phyloP scores from a whole-genome alignment of 2,113 vertebrate species.

The Varanus salvator region DNA sequence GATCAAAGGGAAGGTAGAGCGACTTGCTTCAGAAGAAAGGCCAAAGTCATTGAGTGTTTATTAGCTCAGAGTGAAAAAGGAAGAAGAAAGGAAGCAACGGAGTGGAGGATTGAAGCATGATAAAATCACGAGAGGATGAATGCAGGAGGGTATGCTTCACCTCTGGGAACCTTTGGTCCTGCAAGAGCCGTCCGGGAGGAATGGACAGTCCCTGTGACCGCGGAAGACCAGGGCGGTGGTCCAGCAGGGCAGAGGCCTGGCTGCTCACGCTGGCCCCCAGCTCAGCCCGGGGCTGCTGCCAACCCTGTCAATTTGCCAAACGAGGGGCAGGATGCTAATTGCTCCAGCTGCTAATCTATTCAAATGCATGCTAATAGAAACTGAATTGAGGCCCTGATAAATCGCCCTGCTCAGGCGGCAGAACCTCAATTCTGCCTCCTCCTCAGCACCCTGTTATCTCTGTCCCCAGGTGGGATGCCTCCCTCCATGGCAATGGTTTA shows the following conservation, averaged over 20 bases:
- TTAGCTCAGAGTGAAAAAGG: background rate
- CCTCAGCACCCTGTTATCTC: constrained; percentile 61
- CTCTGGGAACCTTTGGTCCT: background rate
- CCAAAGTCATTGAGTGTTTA: background rate
- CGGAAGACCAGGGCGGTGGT: no score
- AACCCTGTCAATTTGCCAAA: constrained; percentile 27
- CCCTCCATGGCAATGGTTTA: constrained; percentile 38
- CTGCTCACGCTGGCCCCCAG: background rate
- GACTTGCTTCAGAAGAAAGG: background rate
- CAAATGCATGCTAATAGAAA: constrained; percentile 77
- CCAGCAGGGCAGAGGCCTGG: fast-evolving
- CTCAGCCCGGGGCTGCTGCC: background rate
- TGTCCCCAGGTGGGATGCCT: constrained; percentile 70
- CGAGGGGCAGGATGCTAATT: constrained; percentile 56
- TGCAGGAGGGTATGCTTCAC: background rate
- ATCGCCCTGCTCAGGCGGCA: constrained; percentile 45
- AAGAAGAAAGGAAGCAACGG: no score
- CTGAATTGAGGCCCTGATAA: constrained; percentile 70
- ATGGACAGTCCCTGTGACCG: background rate
- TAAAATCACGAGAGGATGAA: background rate
- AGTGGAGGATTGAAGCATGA: background rate
- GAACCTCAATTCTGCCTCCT: constrained; percentile 38
- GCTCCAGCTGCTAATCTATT: constrained; percentile 75
- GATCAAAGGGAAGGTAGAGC: background rate
- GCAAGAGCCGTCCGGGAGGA: background rate